Base-by-base conservation (phyloP, 2,888 invertebrate species). In the Oligia strigilis region DNA sequence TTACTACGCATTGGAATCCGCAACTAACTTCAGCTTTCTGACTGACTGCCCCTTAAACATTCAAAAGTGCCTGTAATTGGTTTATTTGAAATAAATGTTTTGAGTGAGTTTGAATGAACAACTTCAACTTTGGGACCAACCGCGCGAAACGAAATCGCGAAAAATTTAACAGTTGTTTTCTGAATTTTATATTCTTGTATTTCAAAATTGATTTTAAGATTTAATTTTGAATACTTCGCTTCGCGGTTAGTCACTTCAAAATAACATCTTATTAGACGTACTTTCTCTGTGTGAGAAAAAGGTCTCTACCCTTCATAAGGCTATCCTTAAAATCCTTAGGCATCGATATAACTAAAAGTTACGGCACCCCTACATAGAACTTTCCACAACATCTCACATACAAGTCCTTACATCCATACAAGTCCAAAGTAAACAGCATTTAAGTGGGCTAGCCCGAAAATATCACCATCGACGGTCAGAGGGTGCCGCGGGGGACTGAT, bases 401-500 rank as follows among this genome's bases (percentile, higher is more conserved):
- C 52, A 72, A 72, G 60, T 69, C 67, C 36, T 40, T 40, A 74
- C 64, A 40, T 69, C 70, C 19, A 65, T 65, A 77, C 79, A 75
- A 88, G 86, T 86, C 80, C 81, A 89, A 83, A 85, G 85, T 85
- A 91, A 90, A 91, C 84, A 90, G 80, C 69, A 83, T 82, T 77
- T 74, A 82, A 82, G 86, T 77, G 75, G 73, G n/a, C 82, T 75
- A 72, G 83, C 77, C 83, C 87, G 84, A 87, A 90, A 91, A 90
- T 88, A 89, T 87, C 80, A 74, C 73, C 83, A 79, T 40, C 55
- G n/a, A 6, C 65, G n/a, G 88, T 85, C 86, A 83, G 78, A 78
- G 80, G 78, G 69, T 74, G 82, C 76, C 79, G 79, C 85, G 86
- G 84, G 88, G 86, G 85, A 78, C 92, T 93, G 93, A 94, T 93